Percentiles rank a stretch among this genome's conserved stretches.
These are phyloP conservation scores for Vulpes lagopus DNA, from an alignment of 2,113 vertebrate species.

Conservation along the genomic window DNA sequence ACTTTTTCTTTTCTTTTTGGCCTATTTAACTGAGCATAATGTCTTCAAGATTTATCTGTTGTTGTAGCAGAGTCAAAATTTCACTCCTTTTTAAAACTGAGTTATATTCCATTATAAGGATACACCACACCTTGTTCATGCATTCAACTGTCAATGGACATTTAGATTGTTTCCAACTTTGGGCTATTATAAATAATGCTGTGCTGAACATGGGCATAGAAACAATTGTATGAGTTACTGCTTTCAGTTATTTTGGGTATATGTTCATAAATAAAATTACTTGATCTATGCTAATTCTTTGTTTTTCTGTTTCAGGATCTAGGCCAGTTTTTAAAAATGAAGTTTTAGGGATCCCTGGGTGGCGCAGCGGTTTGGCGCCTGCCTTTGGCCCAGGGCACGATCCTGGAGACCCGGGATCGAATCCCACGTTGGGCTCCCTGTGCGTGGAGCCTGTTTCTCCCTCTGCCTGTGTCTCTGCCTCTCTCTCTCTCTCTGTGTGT, in stretches of 20 bases:
- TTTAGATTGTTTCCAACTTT: background rate
- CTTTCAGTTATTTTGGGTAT: background rate
- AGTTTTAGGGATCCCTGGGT: background rate
- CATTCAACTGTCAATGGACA: background rate
- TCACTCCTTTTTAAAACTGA: background rate
- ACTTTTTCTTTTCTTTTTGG: background rate
- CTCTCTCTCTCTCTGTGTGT: too few species aligned
- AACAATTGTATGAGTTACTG: background rate
- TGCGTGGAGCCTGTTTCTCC: too few species aligned
- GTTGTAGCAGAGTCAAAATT: background rate
- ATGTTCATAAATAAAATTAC: background rate
- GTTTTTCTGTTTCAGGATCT: background rate
- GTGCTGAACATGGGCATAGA: background rate
- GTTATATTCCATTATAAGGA: background rate
- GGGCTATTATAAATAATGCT: background rate
- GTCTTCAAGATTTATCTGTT: background rate
- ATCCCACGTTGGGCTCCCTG: too few species aligned
- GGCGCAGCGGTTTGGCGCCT: too few species aligned
- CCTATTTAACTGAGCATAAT: background rate
- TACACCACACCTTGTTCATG: background rate
- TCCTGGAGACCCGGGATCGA: too few species aligned
- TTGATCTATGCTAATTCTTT: background rate
- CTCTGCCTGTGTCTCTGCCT: too few species aligned
- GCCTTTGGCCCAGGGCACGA: too few species aligned
- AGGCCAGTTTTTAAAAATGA: background rate